Base-by-base conservation (phyloP, 2,888 invertebrate species). In the Dioctria linearis region DNA sequence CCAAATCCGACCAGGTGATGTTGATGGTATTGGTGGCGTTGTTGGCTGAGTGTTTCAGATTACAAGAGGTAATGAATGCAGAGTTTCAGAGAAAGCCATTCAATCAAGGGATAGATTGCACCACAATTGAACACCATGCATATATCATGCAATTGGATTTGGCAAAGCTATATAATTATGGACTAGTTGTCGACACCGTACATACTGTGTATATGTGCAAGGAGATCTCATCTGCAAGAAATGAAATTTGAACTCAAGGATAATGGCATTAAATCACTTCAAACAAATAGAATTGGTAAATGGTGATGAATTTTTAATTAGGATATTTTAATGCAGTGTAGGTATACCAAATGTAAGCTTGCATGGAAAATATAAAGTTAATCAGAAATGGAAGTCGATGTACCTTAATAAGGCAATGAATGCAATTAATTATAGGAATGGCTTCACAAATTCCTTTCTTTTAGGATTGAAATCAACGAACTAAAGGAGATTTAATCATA, bases 191-290 rank as follows among this genome's bases (percentile, higher is more conserved):
- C 43, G 6, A 51, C 71, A 54, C 54, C 25, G 25, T 25, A 25
- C 25, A 25, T 25, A 25, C 25, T 25, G 2, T 25, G 25, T 25
- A 39, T 71, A 71, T 54, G 71, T 37, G 51, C 57, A 61, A 59
- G 75, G 59, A 42, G 37, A 57, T 11, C n/a, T 39, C 61, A 67
- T 75, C 51, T 80, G n/a, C 54, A 65, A 66, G 59, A 25, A 75
- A 76, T 54, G 78, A 71, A 81, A 79, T 81, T 81, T 81, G 78
- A 81, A 81, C 1, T 81, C 78, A 81, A 57, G 39, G 67, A 51
- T 81, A 81, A 81, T 81, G 43, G 78, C 59, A 81, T 81, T 81
- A 81, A 81, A 79, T 81, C 71, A 63, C 61, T 65, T 65, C 78
- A 78, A 81, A 71, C 78, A 78, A 78, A 79, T 81, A 9, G 81